Evolutionary conservation across 2,797 vertebrate species (phyloP).

Genomic region (Chaetophractus vellerosus): DNA sequence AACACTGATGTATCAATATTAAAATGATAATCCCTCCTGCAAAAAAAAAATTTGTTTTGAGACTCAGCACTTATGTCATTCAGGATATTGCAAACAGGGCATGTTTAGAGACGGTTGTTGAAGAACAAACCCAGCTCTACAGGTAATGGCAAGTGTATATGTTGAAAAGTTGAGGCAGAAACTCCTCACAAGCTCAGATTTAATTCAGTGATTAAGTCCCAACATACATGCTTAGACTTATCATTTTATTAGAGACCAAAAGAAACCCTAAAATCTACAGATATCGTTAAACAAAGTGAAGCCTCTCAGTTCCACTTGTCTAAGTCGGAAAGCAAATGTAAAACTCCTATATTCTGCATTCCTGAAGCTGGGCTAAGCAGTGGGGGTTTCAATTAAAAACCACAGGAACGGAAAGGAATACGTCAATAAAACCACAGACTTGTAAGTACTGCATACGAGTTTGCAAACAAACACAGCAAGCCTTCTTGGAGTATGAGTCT

Average conservation of each 20-base stretch:
- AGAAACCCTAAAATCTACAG: constrained; percentile 76
- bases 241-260: constrained; percentile 75
- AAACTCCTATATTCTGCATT: constrained; percentile 90
- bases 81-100: not conserved
- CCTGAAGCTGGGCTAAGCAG: constrained; percentile 89
- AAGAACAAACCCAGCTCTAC: not conserved
- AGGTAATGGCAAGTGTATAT: not conserved
- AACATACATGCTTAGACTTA: constrained; percentile 37
- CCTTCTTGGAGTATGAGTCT: constrained; percentile 88
- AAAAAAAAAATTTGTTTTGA: not conserved
- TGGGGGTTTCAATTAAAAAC: constrained; percentile 94
- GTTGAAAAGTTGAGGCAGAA: constrained; percentile 55
- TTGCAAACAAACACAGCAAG: constrained; percentile 94
- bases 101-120: not conserved
- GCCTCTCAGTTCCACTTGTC: constrained; percentile 85
- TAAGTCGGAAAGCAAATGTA: constrained; percentile 88
- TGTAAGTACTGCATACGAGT: constrained; percentile 92
- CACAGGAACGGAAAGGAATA: constrained; percentile 92
- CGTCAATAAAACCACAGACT: constrained; percentile 93
- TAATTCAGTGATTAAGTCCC: constrained; percentile 72
- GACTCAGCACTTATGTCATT: not conserved
- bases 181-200: constrained; percentile 50
- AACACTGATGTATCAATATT: constrained; percentile 44
- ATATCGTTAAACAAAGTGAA: constrained; percentile 84
- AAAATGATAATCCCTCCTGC: constrained; percentile 33